A percentile compares a stretch with the other conserved stretches of the same genome.
Evolutionary conservation across 2,113 vertebrate species (phyloP).

Genomic region (Cavia aperea): DNA sequence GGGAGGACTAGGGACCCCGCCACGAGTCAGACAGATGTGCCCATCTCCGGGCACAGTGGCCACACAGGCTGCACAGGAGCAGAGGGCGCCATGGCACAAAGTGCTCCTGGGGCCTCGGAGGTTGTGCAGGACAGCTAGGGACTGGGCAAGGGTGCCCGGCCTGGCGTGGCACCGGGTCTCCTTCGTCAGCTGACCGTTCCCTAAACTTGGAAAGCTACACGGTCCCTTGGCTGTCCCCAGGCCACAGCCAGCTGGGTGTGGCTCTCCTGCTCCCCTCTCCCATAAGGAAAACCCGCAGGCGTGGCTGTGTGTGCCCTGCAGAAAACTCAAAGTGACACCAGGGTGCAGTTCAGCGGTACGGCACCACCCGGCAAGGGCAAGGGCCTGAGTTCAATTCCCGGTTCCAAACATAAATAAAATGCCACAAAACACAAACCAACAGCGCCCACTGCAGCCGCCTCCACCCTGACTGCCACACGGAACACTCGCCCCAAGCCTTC

Average conservation of each 20-base stretch:
- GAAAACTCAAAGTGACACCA: not conserved
- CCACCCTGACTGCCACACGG: not conserved
- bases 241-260: not conserved
- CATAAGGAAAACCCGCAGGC: not conserved
- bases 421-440: not conserved
- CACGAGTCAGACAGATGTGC: not conserved
- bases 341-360: too few species aligned
- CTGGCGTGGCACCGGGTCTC: not conserved
- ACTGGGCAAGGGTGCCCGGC: not conserved
- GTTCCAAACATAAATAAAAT: too few species aligned
- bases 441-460: not conserved
- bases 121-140: not conserved
- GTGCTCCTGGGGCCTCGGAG: not conserved
- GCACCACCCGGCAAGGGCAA: too few species aligned
- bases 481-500: conserved; percentile 1
- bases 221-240: not conserved
- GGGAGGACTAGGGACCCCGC: not conserved
- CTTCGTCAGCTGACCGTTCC: not conserved
- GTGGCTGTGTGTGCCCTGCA: not conserved
- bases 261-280: not conserved
- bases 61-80: not conserved
- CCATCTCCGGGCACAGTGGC: not conserved
- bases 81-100: not conserved
- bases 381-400: too few species aligned
- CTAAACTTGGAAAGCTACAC: not conserved